Conservation (phyloP, 2,113 vertebrate species). For the Ploceus nigricollis region DNA sequence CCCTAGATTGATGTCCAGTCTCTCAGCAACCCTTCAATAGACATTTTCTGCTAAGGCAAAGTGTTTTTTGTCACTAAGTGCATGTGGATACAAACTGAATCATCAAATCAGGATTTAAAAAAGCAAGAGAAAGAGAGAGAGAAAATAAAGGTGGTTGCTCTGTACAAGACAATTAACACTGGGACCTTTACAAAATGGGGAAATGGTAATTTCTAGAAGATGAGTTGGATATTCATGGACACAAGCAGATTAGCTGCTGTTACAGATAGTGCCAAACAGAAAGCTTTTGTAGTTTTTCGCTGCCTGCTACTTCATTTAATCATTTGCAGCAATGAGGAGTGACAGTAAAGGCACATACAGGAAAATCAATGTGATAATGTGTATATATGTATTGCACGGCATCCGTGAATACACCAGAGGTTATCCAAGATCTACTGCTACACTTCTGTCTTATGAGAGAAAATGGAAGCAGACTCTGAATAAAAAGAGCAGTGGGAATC, state of each 20-base stretch:
- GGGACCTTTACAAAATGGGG: neutral
- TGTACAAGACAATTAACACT: neutral
- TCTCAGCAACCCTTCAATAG: neutral
- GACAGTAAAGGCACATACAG: neutral
- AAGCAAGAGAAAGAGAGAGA: neutral
- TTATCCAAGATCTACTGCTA: neutral
- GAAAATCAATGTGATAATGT: neutral
- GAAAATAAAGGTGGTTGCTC: neutral
- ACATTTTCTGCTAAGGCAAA: neutral
- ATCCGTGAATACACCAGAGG: neutral
- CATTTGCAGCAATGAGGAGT: neutral
- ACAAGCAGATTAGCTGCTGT: neutral
- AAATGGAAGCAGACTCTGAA: neutral
- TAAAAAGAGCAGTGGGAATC: neutral
- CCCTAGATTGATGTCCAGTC: neutral
- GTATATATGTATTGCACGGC: fast-evolving
- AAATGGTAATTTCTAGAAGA: neutral
- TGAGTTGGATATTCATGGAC: neutral
- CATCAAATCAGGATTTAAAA: neutral
- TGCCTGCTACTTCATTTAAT: neutral
- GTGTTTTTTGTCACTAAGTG: neutral
- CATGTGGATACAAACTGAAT: neutral
- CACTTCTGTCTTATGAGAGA: neutral
- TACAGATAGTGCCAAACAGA: neutral
- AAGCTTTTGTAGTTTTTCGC: neutral